These are phyloP conservation scores for Platyrinchus mystaceus DNA, from an alignment of 2,797 vertebrate genomes.

Conservation along the genomic window DNA sequence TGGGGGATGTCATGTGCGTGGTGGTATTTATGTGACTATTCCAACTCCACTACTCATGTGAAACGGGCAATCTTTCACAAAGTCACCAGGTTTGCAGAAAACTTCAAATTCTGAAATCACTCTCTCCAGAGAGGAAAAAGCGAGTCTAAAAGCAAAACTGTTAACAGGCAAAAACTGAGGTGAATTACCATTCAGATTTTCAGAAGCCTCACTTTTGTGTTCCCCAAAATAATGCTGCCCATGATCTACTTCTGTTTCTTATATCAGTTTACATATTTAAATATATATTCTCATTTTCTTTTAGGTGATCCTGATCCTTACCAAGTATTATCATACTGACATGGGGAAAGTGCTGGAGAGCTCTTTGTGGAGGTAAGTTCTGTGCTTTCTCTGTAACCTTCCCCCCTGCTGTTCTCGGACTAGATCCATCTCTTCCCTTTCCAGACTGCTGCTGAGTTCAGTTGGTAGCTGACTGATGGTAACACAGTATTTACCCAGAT, in stretches of 20 bases:
- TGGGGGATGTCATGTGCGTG: not conserved
- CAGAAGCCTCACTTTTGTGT: rapidly evolving
- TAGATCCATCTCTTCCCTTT: not conserved
- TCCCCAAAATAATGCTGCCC: not conserved
- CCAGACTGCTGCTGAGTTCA: not conserved
- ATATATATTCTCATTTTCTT: constrained; percentile 17
- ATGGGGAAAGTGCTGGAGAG: constrained; percentile 97
- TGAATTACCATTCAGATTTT: not conserved
- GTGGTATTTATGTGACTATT: not conserved
- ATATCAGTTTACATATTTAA: not conserved
- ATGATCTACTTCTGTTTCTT: not conserved
- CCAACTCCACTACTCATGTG: not conserved
- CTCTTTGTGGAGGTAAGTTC: constrained; percentile 93
- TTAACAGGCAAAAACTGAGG: not conserved
- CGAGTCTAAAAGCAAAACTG: not conserved
- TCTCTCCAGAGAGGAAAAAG: not conserved
- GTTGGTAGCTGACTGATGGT: not conserved
- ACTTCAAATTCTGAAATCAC: not conserved
- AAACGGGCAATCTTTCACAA: not conserved
- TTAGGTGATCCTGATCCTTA: constrained; percentile 97
- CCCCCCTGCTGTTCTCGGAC: rapidly evolving
- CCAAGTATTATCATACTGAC: constrained; percentile 96
- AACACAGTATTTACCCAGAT: not conserved
- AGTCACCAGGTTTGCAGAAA: not conserved
- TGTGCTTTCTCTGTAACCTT: not conserved